These are phyloP conservation scores for Protomyctophum bolini DNA, from an alignment of 2,113 vertebrate species.

Conservation along the genomic window DNA sequence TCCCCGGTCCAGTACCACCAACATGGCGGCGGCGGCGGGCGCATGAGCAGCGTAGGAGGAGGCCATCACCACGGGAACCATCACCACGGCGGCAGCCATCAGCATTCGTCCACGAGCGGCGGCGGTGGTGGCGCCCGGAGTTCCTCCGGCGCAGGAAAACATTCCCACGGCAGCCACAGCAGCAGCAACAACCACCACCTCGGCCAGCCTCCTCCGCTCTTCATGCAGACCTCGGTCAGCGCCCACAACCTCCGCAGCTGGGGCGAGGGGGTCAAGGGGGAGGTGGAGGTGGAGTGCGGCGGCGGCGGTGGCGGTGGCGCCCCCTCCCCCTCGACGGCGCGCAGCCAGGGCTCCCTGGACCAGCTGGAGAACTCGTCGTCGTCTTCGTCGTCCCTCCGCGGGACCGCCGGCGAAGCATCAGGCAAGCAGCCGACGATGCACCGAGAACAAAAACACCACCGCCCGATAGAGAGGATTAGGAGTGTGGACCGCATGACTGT, in stretches of 20 bases:
- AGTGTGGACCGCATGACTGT: constrained; percentile 89
- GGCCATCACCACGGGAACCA: constrained; percentile 58
- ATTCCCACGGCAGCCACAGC: constrained; percentile 69
- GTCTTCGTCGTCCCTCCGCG: too few relatives aligned
- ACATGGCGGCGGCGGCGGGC: constrained; percentile 36
- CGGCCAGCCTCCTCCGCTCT: constrained; percentile 74
- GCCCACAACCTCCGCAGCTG: constrained; percentile 83
- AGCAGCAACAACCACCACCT: constrained; percentile 77
- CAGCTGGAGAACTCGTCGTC: constrained; percentile 83
- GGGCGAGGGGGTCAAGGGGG: constrained; percentile 80
- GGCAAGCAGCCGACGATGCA: constrained; percentile 75
- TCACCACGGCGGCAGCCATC: constrained; percentile 51
- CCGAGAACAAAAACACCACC: constrained; percentile 79
- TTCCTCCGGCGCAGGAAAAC: constrained; percentile 41
- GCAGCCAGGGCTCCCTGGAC: constrained; percentile 88
- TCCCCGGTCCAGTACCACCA: constrained; percentile 71
- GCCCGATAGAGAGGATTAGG: constrained; percentile 93
- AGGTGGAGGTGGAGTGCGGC: constrained; percentile 76
- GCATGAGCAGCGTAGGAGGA: not conserved
- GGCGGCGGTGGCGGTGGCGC: constrained; percentile 84
- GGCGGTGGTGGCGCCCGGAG: not conserved
- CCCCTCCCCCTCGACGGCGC: too few relatives aligned
- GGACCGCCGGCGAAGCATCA: constrained; percentile 81
- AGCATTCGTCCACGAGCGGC: constrained; percentile 79
- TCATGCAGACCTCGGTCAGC: constrained; percentile 80